Conservation (phyloP, 92 coral and sea anemone species). For the Palythoa caribaeorum region DNA sequence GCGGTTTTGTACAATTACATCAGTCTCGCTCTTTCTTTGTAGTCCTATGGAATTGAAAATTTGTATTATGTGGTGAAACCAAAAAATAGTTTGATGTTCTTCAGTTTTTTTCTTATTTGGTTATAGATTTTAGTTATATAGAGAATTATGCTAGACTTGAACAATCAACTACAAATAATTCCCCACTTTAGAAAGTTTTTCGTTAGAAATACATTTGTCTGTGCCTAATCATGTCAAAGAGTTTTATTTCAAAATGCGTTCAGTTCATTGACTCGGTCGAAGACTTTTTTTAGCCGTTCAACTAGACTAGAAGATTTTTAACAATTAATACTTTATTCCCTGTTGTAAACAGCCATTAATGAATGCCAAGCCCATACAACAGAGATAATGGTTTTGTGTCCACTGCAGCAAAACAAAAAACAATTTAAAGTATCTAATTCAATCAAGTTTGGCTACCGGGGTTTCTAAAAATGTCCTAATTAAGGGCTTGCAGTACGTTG, state of each 20-base stretch:
- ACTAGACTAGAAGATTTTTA: not conserved
- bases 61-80: too few species aligned
- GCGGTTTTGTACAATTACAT: too few species aligned
- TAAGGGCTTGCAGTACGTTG: not conserved
- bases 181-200: too few species aligned
- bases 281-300: constrained; percentile 2
- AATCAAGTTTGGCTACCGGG: constrained; percentile 4
- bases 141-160: too few species aligned
- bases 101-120: too few species aligned
- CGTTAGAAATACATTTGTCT: not conserved
- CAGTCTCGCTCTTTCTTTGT: too few species aligned
- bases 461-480: constrained; percentile 5
- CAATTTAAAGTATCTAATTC: constrained; percentile 29
- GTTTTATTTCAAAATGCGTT: not conserved
- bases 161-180: too few species aligned
- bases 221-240: not conserved
- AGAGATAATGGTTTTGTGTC: constrained; percentile 15
- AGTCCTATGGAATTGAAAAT: too few species aligned
- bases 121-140: too few species aligned
- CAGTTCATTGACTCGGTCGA: not conserved
- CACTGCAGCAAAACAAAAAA: constrained; percentile 22
- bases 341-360: constrained; percentile 19
- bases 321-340: constrained; percentile 29
- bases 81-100: too few species aligned
- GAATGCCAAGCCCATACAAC: constrained; percentile 1